Evolutionary conservation across 2,888 invertebrate genomes (phyloP), one percentile per base, ranked within the genome.

Genomic region (Ariolimax columbianus): DNA sequence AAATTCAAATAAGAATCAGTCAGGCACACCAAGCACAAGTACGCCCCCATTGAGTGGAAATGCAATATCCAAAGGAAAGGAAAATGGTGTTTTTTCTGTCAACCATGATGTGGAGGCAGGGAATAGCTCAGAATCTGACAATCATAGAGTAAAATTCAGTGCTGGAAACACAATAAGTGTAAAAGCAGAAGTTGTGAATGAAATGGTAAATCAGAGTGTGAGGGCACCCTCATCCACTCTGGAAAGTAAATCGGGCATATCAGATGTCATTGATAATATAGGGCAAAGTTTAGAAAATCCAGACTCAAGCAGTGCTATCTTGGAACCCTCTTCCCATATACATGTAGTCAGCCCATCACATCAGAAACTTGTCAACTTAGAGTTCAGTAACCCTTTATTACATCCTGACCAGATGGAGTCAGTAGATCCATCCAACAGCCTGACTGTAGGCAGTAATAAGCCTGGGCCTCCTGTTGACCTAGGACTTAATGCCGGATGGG

Each of bases 131-230:
- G 77, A 70, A 36, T 26, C 43, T 43, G 82, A 79, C 14, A 70
- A 78, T n/a, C 66, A 79, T 33, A 73, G 63, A 63, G 83, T 38
- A 23, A 83, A 73, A 55, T 51, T 75, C 6, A 40, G 63, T 23
- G 79, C 80, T 40, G 85, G 83, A n/a, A 86, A 86, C 47, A 83
- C 83, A 11, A 83, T 83, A 47, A 84, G 83, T 75, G 85, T 85
- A 2, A 83, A 79, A 70, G 87, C 83, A 68, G 83, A 85, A 47
- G 80, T 85, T 83, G 87, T 83, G 66, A 83, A 83, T 70, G 87
- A 87, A 63, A 68, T 85, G 83, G 63, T 47, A 14, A 85, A 81
- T 19, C 81, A 77, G 17, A 55, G 33, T n/a, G 9, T 36, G 9
- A 77, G 55, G 43, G n/a, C 63, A 14, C 1, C 55, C 19, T 47